Conservation (phyloP, 2,888 invertebrate genomes). For the Epistrophe eligans region DNA sequence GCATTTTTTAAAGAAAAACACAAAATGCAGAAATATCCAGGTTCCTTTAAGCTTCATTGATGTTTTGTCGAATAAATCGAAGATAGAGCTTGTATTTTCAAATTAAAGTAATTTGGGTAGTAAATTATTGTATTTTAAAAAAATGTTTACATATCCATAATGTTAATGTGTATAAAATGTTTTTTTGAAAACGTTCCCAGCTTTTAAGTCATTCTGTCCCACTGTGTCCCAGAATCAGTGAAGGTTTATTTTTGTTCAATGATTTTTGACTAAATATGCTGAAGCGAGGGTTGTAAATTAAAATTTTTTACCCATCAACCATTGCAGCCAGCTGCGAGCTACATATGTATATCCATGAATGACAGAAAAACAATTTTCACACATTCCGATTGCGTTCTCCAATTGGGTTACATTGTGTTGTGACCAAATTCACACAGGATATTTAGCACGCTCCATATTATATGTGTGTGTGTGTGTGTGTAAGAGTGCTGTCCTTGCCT, state of each 20-base stretch:
- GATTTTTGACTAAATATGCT: not conserved
- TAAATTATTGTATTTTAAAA: no score
- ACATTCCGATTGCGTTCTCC: slow-evolving; percentile 52
- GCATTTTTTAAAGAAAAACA: no score
- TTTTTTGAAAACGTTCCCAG: not conserved
- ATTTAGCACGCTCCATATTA: slow-evolving; percentile 54
- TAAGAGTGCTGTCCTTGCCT: no score
- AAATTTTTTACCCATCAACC: not conserved
- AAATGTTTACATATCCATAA: no score
- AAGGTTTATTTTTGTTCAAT: not conserved
- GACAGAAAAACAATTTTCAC: slow-evolving; percentile 54
- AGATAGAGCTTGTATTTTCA: no score
- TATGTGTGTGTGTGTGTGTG: slow-evolving; percentile 14
- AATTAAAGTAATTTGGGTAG: no score
- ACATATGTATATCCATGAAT: not conserved
- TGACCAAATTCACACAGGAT: slow-evolving; percentile 57
- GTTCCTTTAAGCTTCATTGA: no score
- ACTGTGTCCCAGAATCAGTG: not conserved
- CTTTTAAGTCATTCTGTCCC: not conserved
- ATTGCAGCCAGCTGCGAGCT: not conserved
- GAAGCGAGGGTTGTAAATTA: not conserved
- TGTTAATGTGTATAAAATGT: not conserved
- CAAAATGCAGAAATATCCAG: no score
- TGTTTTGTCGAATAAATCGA: no score
- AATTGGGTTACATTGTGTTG: slow-evolving; percentile 53